A percentile compares a stretch with the other conserved stretches of the same genome.
These are phyloP conservation scores for Apis florea DNA, from an alignment of 1,140 invertebrate species.

Conservation along the genomic window DNA sequence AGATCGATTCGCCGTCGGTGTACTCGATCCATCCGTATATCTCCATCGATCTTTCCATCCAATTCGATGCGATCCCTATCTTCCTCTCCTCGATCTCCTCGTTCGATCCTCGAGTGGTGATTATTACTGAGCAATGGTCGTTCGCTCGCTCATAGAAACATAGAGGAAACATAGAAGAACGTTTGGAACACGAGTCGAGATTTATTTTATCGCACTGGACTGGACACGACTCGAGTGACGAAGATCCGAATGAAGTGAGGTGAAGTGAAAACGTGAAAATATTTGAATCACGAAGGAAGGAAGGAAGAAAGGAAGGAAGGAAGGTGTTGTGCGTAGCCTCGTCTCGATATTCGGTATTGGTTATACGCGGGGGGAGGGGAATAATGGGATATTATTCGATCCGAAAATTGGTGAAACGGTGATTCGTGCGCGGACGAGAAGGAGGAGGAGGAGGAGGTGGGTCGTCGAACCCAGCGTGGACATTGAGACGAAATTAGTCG, in stretches of 20 bases:
- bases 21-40: slow-evolving; percentile 25
- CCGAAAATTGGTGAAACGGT: slow-evolving; percentile 34
- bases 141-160: no score
- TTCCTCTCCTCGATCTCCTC: no score
- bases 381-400: slow-evolving; percentile 10
- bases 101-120: no score
- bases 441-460: background rate
- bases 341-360: background rate
- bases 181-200: no score
- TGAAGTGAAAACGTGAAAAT: background rate
- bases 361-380: no score
- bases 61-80: background rate
- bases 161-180: no score
- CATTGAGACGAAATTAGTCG: slow-evolving; percentile 56
- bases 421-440: background rate
- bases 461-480: slow-evolving; percentile 55
- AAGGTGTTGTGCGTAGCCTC: background rate
- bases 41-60: background rate
- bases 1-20: slow-evolving; percentile 58
- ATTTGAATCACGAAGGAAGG: no score
- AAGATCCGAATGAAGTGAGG: background rate
- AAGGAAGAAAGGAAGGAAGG: no score
- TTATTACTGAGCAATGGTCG: no score
- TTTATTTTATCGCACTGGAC: no score
- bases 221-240: background rate